These are phyloP conservation scores for Chironomus tentans DNA, from an alignment of 2,888 invertebrate species.

Conservation along the genomic window DNA sequence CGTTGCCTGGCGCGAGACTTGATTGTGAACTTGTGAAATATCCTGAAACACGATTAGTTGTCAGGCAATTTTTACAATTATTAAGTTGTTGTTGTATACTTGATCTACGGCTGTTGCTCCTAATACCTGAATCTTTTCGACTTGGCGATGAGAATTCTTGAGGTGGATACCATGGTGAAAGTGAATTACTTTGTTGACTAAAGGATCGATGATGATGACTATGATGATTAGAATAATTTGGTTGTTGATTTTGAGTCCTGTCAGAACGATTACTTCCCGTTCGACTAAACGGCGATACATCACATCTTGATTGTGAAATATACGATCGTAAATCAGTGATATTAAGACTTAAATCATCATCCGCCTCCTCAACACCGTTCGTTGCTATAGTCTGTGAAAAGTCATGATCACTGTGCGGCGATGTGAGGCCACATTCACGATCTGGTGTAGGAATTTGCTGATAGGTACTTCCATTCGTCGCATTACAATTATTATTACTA, in stretches of 20 bases:
- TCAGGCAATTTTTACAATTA: conserved; percentile 56
- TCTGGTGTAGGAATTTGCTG: background rate
- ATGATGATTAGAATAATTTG: conserved; percentile 31
- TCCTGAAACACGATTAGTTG: conserved; percentile 75
- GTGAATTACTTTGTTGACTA: conserved; percentile 40
- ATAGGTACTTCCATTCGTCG: background rate
- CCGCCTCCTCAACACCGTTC: conserved; percentile 43
- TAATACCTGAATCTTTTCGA: conserved; percentile 79
- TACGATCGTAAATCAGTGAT: conserved; percentile 63
- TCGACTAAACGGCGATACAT: conserved; percentile 60
- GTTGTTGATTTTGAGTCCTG: conserved; percentile 40
- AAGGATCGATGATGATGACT: conserved; percentile 40
- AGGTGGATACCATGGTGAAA: conserved; percentile 39
- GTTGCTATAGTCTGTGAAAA: background rate
- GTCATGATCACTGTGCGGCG: no score
- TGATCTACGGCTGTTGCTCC: conserved; percentile 74
- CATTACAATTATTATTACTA: background rate
- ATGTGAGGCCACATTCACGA: no score
- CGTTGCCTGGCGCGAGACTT: conserved; percentile 39
- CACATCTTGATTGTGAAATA: conserved; percentile 63
- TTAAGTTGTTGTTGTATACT: conserved; percentile 76
- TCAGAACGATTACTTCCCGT: conserved; percentile 61
- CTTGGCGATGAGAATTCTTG: conserved; percentile 54
- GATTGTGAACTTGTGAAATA: conserved; percentile 83
- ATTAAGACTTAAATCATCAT: conserved; percentile 49